Percentiles rank a stretch among this genome's conserved stretches.
phyloP scores from a whole-genome alignment of 2,113 vertebrate species.

The Notiomystis cincta region DNA sequence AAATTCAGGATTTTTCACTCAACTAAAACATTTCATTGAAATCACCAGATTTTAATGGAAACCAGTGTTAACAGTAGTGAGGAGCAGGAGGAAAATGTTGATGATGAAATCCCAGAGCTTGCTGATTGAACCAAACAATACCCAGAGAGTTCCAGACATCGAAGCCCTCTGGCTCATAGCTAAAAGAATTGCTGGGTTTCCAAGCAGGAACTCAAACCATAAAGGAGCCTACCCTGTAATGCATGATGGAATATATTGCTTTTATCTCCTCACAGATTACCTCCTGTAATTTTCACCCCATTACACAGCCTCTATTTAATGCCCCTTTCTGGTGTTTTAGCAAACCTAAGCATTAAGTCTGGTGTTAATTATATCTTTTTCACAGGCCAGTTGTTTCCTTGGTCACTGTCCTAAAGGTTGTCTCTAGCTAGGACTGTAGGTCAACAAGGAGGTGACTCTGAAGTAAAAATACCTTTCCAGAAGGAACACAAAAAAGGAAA shows the following conservation, averaged over 20 bases:
- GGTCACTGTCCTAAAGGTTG: background rate
- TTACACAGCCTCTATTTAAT: background rate
- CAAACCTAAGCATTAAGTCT: background rate
- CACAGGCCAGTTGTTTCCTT: background rate
- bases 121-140: background rate
- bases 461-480: background rate
- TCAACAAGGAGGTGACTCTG: background rate
- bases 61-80: background rate
- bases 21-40: background rate
- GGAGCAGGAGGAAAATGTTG: background rate
- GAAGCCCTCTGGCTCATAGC: background rate
- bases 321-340: background rate
- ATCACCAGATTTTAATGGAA: background rate
- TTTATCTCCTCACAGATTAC: background rate
- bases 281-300: background rate
- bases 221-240: background rate
- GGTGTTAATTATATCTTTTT: background rate
- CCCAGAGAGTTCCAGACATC: background rate
- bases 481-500: background rate
- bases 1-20: background rate
- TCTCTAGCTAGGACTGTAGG: background rate
- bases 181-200: background rate
- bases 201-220: background rate
- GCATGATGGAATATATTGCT: background rate
- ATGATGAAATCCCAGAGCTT: background rate